Base-by-base conservation (phyloP, 2,797 vertebrate genomes). In the Denticeps clupeoides region DNA sequence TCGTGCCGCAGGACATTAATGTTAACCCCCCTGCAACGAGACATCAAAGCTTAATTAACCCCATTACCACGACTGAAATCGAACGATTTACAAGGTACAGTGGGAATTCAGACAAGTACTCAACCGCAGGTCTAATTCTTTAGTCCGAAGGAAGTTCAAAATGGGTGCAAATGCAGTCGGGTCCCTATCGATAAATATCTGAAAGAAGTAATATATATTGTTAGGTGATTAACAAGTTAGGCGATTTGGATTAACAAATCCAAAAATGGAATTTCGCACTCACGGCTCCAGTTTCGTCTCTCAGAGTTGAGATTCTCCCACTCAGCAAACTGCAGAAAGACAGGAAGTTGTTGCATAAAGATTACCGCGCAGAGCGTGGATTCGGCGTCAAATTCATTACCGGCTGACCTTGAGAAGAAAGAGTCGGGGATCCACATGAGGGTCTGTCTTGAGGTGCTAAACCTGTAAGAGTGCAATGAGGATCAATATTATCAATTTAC, bases 141-240 rank as follows among this genome's bases (percentile, higher is more conserved):
- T 99, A 62, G 95, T 98, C 68, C 95, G 82, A 66, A 99, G 94
- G 71, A 99, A 99, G 81, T 99, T 99, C 73, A 99, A 75, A 78
- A 99, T 99, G 42, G 95, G 94, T 67, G 90, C 91, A 82, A 99
- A 99, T 21, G 92, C 92, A 65, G 91, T 87, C 2, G 95, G 95
- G 69, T 99, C 95, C 73, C 95, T 80, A 73, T 98, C 95, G 73
- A 99, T 99, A 86, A 99, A 99, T 85, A 99, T 99, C 95, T 99
- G 68, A 11, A 77, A 72, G 62, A 23, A 63, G 67, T 62, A 44
- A 24, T 23, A 38, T 18, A 58, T 2, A 47, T n/a, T n/a, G n/a
- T n/a, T n/a, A n/a, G n/a, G n/a, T n/a, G n/a, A 18, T 18, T 7
- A 24, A 27, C 2, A 27, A 2, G 23, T 24, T 24, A 24, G 27